Percentiles rank a stretch among this genome's conserved stretches.
These are phyloP conservation scores for Hydractinia symbiolongicarpus DNA, from an alignment of 30 jellyfish, hydroid and myxozoan genomes.

Conservation along the genomic window DNA sequence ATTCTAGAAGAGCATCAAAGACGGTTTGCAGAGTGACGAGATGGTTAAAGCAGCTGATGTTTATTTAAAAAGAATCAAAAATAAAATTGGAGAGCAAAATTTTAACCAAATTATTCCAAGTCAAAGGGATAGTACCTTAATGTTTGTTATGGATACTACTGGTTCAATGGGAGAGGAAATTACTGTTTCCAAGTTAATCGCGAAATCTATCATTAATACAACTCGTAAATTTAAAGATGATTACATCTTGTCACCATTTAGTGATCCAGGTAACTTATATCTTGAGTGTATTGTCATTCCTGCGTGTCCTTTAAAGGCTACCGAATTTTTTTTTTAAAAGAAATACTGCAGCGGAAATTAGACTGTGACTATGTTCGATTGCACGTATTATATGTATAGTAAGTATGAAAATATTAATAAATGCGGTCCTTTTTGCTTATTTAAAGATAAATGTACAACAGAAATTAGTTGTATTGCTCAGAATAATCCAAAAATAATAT, in stretches of 20 bases:
- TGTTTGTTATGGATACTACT: conserved; percentile 79
- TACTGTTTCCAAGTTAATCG: conserved; percentile 73
- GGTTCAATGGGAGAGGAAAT: conserved; percentile 85
- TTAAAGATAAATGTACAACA: too few species aligned
- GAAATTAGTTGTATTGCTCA: too few species aligned
- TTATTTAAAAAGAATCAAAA: conserved; percentile 48
- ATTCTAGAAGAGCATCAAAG: conserved; percentile 43
- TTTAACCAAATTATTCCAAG: conserved; percentile 60
- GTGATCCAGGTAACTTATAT: conserved; percentile 66
- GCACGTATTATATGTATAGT: too few species aligned
- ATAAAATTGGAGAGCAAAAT: conserved; percentile 57
- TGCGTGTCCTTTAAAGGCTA: too few species aligned
- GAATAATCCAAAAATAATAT: too few species aligned
- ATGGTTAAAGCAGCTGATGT: conserved; percentile 65
- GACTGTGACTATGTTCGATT: too few species aligned
- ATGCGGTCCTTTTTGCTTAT: too few species aligned
- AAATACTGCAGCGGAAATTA: too few species aligned
- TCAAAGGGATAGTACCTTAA: conserved; percentile 75
- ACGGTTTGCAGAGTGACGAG: conserved; percentile 63
- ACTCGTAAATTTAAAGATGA: conserved; percentile 56
- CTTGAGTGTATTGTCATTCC: too few species aligned
- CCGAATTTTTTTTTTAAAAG: too few species aligned
- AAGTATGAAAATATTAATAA: too few species aligned
- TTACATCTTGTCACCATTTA: conserved; percentile 67
- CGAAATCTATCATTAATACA: conserved; percentile 52